Evolutionary conservation across 2,888 invertebrate genomes (phyloP).

Genomic region (Augiades crinisus): DNA sequence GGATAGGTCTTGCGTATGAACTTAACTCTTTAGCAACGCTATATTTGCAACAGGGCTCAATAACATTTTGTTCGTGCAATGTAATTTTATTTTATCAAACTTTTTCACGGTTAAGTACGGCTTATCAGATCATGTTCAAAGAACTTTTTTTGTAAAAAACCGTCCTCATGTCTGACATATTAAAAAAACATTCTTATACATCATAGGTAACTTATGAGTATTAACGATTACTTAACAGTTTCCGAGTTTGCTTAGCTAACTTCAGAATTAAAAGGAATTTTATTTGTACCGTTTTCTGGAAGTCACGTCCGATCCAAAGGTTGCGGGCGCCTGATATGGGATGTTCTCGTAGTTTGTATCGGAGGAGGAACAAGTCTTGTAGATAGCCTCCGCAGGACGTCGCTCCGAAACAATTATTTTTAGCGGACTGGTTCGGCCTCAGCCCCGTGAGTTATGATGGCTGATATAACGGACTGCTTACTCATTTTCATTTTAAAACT

Average conservation of each 20-base stretch:
- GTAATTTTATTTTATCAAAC: too few species aligned
- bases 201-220: too few species aligned
- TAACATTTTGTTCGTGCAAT: not conserved
- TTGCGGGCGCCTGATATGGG: not conserved
- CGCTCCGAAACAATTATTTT: slow-evolving; percentile 46
- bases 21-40: not conserved
- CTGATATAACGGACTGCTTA: slow-evolving; percentile 44
- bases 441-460: slow-evolving; percentile 51
- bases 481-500: slow-evolving; percentile 8
- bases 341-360: slow-evolving; percentile 8
- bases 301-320: not conserved
- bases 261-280: too few species aligned
- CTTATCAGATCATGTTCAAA: too few species aligned
- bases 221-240: too few species aligned
- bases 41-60: not conserved
- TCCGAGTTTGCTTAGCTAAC: too few species aligned
- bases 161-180: too few species aligned
- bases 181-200: too few species aligned
- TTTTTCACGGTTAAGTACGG: too few species aligned
- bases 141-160: too few species aligned
- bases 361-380: slow-evolving; percentile 11
- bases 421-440: slow-evolving; percentile 45
- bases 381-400: slow-evolving; percentile 35
- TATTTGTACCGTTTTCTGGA: too few species aligned
- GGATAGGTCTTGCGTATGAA: slow-evolving; percentile 9